These are phyloP conservation scores for Turnix velox DNA, from an alignment of 2,113 vertebrate genomes.

Conservation along the genomic window DNA sequence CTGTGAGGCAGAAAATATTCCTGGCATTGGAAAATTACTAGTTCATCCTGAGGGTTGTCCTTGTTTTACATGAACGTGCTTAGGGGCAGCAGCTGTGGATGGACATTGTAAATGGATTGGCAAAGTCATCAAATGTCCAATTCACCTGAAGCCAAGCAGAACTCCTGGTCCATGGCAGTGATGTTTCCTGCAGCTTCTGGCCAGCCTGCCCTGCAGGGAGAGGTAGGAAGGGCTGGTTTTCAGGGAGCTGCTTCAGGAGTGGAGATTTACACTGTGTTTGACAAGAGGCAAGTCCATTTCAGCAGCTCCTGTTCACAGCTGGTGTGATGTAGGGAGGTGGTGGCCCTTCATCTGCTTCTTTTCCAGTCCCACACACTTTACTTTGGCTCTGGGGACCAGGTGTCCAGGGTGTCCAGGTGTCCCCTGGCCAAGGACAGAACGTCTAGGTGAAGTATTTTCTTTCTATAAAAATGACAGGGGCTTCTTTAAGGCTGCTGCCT, in stretches of 20 bases:
- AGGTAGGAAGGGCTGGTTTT: fast-evolving
- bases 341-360: fast-evolving
- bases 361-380: fast-evolving
- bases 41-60: fast-evolving
- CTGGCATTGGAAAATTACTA: not conserved
- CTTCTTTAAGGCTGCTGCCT: not conserved
- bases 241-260: not conserved
- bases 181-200: not conserved
- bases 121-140: not conserved
- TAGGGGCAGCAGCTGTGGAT: not conserved
- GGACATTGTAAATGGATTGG: fast-evolving
- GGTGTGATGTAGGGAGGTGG: fast-evolving
- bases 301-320: not conserved
- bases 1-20: not conserved
- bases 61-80: not conserved
- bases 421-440: not conserved
- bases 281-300: not conserved
- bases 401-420: fast-evolving
- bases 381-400: not conserved
- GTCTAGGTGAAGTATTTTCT: not conserved
- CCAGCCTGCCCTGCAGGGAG: not conserved
- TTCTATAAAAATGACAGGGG: not conserved
- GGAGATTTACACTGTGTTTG: not conserved
- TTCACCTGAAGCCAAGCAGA: fast-evolving
- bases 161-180: not conserved